Evolutionary conservation across 2,113 vertebrate species (phyloP).

Genomic region (Girardinichthys multiradiatus): DNA sequence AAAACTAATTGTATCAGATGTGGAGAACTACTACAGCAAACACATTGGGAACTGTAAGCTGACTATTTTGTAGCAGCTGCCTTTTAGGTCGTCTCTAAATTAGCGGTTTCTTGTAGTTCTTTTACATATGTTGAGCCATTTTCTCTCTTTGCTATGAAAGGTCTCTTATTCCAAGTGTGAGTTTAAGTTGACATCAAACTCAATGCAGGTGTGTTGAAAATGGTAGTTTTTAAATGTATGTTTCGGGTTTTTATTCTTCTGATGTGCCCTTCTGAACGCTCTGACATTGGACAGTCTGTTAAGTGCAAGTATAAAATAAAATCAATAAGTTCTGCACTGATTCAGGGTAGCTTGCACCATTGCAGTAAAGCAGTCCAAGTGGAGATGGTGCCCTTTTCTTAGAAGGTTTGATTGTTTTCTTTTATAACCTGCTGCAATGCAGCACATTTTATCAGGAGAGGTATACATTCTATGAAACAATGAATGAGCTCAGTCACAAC

Average conservation of each 20-base stretch:
- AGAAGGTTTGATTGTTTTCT: not conserved
- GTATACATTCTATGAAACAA: not conserved
- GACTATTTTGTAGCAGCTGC: not conserved
- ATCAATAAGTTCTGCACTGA: not conserved
- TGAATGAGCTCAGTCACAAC: too few relatives aligned
- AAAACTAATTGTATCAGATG: not conserved
- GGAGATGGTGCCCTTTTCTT: not conserved
- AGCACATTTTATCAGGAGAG: not conserved
- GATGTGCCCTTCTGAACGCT: not conserved
- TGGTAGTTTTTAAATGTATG: not conserved
- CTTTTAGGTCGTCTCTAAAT: not conserved
- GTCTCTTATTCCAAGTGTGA: not conserved
- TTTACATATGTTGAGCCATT: not conserved
- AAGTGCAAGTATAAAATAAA: constrained; percentile 2
- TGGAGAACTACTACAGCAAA: too few relatives aligned
- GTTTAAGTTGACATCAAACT: constrained; percentile 5
- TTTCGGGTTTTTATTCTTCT: constrained; percentile 1
- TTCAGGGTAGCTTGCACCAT: not conserved
- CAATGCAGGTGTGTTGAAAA: constrained; percentile 2
- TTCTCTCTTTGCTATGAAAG: not conserved
- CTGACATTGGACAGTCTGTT: not conserved
- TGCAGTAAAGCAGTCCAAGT: not conserved
- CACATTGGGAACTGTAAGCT: too few relatives aligned
- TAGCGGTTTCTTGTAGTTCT: not conserved
- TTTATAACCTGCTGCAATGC: not conserved